Evolutionary conservation across 2,113 vertebrate genomes (phyloP).

Genomic region (Muntiacus muntjak): DNA sequence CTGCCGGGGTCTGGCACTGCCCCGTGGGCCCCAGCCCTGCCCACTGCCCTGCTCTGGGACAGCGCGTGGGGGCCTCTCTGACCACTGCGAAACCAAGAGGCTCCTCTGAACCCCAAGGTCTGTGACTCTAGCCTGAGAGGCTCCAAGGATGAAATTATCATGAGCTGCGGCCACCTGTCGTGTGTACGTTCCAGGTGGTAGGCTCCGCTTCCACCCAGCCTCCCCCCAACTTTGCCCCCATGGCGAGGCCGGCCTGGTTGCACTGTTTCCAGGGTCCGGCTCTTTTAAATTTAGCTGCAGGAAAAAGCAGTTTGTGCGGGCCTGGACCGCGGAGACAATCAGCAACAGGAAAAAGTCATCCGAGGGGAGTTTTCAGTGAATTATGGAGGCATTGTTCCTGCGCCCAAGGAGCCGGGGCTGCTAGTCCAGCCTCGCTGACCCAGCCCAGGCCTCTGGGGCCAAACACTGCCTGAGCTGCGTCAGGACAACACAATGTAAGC

Average conservation of each 20-base stretch:
- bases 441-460: constrained; percentile 77
- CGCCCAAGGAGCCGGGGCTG: constrained; percentile 61
- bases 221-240: constrained; percentile 42
- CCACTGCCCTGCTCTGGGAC: neutral
- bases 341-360: constrained; percentile 91
- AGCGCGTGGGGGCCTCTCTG: neutral
- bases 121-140: neutral
- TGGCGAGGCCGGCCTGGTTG: constrained; percentile 17
- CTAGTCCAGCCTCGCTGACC: constrained; percentile 75
- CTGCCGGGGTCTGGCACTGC: rapidly evolving
- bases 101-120: neutral
- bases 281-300: constrained; percentile 85
- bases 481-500: constrained; percentile 80
- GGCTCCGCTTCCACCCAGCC: constrained; percentile 57
- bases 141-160: neutral
- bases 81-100: neutral
- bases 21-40: neutral
- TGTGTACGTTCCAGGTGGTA: no score
- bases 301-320: constrained; percentile 81
- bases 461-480: constrained; percentile 81
- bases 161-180: neutral
- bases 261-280: constrained; percentile 68
- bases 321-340: constrained; percentile 84
- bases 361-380: constrained; percentile 86
- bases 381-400: constrained; percentile 88